Evolutionary conservation across 2,797 vertebrate genomes (phyloP).

Genomic region (Tamandua tetradactyla): DNA sequence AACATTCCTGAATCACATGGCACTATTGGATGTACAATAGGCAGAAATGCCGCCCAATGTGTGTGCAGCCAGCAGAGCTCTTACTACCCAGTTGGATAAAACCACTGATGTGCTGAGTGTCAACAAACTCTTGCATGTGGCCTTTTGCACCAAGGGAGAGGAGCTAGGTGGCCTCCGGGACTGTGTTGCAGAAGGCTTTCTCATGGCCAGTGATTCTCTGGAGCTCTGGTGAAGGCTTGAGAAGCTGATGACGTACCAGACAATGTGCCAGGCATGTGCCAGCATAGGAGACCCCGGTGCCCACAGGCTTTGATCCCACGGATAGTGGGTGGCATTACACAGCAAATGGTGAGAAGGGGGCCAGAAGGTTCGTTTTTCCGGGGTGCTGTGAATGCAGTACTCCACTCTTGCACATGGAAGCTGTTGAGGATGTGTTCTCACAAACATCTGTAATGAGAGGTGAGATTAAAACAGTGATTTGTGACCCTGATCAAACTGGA

Average conservation of each 20-base stretch:
- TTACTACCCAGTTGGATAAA: rapidly evolving
- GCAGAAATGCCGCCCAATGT: rapidly evolving
- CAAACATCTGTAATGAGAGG: rapidly evolving
- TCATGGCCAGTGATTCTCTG: rapidly evolving
- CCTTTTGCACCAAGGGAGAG: rapidly evolving
- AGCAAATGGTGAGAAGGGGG: neutral
- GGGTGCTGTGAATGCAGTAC: rapidly evolving
- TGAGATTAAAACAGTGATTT: neutral
- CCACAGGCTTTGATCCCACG: neutral
- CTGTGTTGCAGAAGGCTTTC: rapidly evolving
- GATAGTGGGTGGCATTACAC: too few species aligned
- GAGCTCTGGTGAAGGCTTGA: rapidly evolving
- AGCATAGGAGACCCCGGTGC: rapidly evolving
- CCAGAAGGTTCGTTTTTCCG: rapidly evolving
- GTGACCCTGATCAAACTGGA: rapidly evolving
- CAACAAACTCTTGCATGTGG: neutral
- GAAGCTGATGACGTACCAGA: too few species aligned
- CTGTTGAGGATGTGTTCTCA: rapidly evolving
- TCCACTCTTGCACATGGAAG: rapidly evolving
- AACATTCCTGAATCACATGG: rapidly evolving
- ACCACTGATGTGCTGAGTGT: rapidly evolving
- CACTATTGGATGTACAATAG: rapidly evolving
- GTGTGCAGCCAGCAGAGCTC: rapidly evolving
- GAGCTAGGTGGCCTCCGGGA: rapidly evolving
- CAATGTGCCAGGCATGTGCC: too few species aligned